A percentile compares a stretch with the other conserved stretches of the same genome.
Evolutionary conservation across 1,140 invertebrate species (phyloP).

Genomic region (Drosophila miranda): DNA sequence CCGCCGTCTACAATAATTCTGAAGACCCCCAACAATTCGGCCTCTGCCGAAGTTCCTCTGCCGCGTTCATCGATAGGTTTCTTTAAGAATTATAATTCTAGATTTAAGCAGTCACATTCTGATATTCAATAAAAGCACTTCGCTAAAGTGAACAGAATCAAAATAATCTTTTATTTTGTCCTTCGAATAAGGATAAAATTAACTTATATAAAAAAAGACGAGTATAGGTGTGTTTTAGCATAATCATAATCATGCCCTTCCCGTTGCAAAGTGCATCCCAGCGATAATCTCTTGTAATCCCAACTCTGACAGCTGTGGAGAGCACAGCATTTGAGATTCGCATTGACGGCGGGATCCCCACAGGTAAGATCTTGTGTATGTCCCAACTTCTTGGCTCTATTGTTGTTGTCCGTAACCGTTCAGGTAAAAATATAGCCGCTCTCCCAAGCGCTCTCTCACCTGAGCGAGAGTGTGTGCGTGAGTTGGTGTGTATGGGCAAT

Average conservation of each 20-base stretch:
- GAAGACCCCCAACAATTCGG: no score
- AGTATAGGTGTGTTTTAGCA: no score
- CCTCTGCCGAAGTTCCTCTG: no score
- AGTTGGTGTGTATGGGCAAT: slow-evolving; percentile 48
- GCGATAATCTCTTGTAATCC: slow-evolving; percentile 44
- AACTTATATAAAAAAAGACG: no score
- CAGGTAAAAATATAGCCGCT: slow-evolving; percentile 43
- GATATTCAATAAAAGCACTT: no score
- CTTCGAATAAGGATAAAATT: no score
- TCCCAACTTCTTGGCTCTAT: slow-evolving; percentile 60
- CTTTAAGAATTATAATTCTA: no score
- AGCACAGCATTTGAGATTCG: slow-evolving; percentile 58
- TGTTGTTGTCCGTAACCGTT: slow-evolving; percentile 48
- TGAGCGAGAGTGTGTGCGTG: slow-evolving; percentile 20
- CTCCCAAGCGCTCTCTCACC: slow-evolving; percentile 21
- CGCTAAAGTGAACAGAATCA: no score
- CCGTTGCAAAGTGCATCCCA: slow-evolving; percentile 16
- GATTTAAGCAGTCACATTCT: no score
- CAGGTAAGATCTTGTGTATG: slow-evolving; percentile 69
- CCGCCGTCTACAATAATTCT: no score
- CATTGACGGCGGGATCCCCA: slow-evolving; percentile 36
- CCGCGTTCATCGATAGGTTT: no score
- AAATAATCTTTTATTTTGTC: no score
- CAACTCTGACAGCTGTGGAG: slow-evolving; percentile 44
- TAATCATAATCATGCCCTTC: neutral